Percentiles rank a stretch among this genome's conserved stretches.
Evolutionary conservation across 92 coral and sea anemone species (phyloP).

Genomic region (Desmophyllum pertusum): DNA sequence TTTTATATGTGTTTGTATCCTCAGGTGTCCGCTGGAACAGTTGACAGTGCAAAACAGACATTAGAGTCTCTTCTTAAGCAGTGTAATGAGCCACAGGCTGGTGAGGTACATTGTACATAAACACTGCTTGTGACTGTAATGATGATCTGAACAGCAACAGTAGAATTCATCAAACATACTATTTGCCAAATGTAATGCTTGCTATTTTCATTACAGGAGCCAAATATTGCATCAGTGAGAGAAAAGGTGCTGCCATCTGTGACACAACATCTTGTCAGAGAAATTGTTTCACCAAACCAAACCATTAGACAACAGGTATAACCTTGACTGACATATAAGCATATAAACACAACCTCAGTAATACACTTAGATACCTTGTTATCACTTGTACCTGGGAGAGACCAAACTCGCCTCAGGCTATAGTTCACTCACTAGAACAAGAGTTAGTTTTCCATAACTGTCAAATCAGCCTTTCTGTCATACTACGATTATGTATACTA

Average conservation of each 20-base stretch:
- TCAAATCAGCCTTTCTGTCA: too few species aligned
- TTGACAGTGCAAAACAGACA: conserved; percentile 88
- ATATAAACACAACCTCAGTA: not conserved
- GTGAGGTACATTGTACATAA: conserved; percentile 35
- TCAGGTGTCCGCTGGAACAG: conserved; percentile 97
- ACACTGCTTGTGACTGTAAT: not conserved
- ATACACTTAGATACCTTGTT: too few species aligned
- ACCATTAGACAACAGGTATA: conserved; percentile 88
- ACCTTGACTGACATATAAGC: too few species aligned
- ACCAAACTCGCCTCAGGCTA: too few species aligned
- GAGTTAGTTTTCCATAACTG: not conserved
- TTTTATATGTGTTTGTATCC: too few species aligned
- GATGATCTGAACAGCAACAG: not conserved
- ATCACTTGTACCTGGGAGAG: too few species aligned
- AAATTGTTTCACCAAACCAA: conserved; percentile 92
- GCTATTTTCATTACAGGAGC: conserved; percentile 42
- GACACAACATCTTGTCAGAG: conserved; percentile 88
- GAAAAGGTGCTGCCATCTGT: conserved; percentile 81
- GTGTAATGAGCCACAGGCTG: conserved; percentile 71
- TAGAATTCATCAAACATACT: too few species aligned
- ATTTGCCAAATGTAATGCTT: too few species aligned
- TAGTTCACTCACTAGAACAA: not conserved
- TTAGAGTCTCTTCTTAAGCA: conserved; percentile 78
- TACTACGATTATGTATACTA: too few species aligned
- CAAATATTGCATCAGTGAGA: conserved; percentile 73